phyloP scores from a whole-genome alignment of 1,140 invertebrate species.

The Drosophila ogumai region DNA sequence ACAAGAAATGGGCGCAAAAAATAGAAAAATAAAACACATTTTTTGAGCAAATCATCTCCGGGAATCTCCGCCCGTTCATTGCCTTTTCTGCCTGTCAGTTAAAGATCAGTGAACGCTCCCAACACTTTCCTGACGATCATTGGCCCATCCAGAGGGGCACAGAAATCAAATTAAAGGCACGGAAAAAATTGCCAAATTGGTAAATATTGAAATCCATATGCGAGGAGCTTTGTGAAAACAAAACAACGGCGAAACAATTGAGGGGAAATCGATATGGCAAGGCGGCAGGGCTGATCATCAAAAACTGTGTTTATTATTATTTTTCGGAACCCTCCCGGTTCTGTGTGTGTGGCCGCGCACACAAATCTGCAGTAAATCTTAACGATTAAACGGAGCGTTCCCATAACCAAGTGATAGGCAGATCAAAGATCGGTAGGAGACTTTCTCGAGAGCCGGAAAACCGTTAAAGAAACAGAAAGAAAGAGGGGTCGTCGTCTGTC shows the following conservation, averaged over 20 bases:
- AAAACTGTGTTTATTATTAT: slow-evolving; percentile 27
- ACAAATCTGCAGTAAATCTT: slow-evolving; percentile 9
- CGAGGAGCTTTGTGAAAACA: slow-evolving; percentile 11
- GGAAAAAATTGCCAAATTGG: slow-evolving; percentile 65
- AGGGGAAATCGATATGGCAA: slow-evolving; percentile 21
- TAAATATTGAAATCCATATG: slow-evolving; percentile 72
- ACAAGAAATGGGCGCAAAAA: slow-evolving; percentile 19
- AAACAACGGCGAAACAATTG: slow-evolving; percentile 27
- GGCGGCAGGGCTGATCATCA: slow-evolving; percentile 26
- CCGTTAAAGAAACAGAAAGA: slow-evolving; percentile 50
- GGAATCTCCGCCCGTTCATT: slow-evolving; percentile 60
- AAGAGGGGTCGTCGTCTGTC: slow-evolving; percentile 28
- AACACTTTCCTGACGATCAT: slow-evolving; percentile 58
- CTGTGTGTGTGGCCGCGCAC: slow-evolving; percentile 18
- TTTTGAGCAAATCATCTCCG: slow-evolving; percentile 58
- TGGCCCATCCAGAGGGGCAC: slow-evolving; percentile 56
- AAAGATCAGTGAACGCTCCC: slow-evolving; percentile 67
- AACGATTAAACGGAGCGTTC: slow-evolving; percentile 28
- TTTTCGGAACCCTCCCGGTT: slow-evolving; percentile 4
- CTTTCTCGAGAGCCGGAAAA: slow-evolving; percentile 54
- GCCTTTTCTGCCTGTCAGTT: slow-evolving; percentile 60
- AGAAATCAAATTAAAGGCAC: slow-evolving; percentile 54
- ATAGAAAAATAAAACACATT: slow-evolving; percentile 16
- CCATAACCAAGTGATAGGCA: slow-evolving; percentile 34
- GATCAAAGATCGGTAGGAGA: slow-evolving; percentile 33